Percentiles rank a stretch among this genome's conserved stretches.
These are phyloP conservation scores for Plecturocebus donacophilus DNA, from an alignment of 2,113 vertebrate species.

Conservation along the genomic window DNA sequence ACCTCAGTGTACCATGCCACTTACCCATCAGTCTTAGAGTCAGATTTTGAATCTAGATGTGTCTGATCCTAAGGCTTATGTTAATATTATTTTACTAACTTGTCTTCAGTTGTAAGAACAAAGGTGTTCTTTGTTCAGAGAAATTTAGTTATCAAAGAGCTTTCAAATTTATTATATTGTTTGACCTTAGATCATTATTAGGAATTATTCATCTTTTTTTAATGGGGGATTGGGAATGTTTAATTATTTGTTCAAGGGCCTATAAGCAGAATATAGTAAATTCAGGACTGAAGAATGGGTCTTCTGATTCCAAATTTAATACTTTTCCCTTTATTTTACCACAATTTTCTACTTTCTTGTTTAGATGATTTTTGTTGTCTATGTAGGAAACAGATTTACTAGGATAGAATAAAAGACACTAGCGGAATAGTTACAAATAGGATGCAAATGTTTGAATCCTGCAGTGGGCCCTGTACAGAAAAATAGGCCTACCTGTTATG, in stretches of 20 bases:
- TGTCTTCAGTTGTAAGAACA: neutral
- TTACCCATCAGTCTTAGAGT: neutral
- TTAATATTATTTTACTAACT: neutral
- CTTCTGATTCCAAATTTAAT: neutral
- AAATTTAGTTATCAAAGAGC: neutral
- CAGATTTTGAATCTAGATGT: neutral
- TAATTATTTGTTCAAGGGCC: constrained; percentile 20
- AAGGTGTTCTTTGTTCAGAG: neutral
- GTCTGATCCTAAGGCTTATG: neutral
- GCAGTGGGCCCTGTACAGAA: neutral
- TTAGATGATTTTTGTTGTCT: constrained; percentile 19
- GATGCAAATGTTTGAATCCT: neutral
- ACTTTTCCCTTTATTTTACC: neutral
- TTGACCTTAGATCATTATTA: neutral
- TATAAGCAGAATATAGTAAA: constrained; percentile 8
- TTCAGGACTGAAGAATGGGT: neutral
- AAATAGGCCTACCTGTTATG: neutral
- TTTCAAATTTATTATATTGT: neutral
- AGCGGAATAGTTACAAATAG: neutral
- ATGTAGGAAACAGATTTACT: neutral
- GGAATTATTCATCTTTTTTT: neutral
- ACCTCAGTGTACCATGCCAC: neutral
- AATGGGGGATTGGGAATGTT: neutral
- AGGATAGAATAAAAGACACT: neutral
- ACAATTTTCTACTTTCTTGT: neutral